Conservation (phyloP, 2,888 invertebrate genomes). For the Hedya salicella region DNA sequence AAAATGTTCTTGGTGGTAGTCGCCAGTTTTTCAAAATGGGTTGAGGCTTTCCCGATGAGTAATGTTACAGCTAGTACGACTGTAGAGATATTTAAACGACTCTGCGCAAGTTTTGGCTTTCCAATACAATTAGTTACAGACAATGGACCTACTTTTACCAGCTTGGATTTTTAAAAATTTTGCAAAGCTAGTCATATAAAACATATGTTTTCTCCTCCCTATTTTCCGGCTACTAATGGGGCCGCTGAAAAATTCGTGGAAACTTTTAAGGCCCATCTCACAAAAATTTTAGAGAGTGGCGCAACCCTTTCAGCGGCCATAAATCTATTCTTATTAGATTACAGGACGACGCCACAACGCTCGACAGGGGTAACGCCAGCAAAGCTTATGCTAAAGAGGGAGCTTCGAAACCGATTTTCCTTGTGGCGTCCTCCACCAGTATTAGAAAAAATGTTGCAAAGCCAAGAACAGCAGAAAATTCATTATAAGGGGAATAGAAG, state of each 20-base stretch:
- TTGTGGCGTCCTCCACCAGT: constrained; percentile 35
- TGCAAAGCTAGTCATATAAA: background rate
- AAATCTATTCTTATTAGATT: constrained; percentile 43
- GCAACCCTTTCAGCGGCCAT: constrained; percentile 22
- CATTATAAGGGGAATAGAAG: no score
- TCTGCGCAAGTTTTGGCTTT: constrained; percentile 6
- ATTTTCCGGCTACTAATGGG: constrained; percentile 9
- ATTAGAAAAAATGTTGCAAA: background rate
- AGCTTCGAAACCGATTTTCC: constrained; percentile 41
- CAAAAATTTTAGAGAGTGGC: constrained; percentile 28
- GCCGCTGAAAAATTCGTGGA: constrained; percentile 8
- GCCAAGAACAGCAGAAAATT: no score
- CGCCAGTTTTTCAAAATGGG: constrained; percentile 11
- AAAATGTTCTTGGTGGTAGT: constrained; percentile 20
- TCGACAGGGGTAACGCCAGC: constrained; percentile 42
- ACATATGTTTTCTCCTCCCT: constrained; percentile 15
- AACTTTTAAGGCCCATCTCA: constrained; percentile 1
- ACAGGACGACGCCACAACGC: constrained; percentile 38
- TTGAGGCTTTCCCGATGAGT: constrained; percentile 1
- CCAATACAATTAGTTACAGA: constrained; percentile 26
- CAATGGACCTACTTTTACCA: constrained; percentile 11
- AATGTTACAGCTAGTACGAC: background rate
- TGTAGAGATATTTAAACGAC: background rate
- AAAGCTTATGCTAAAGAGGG: constrained; percentile 38
- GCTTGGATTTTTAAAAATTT: constrained; percentile 1